Evolutionary conservation across 2,888 invertebrate species (phyloP), one percentile per base, ranked within the genome.

Genomic region (Aromia moschata): DNA sequence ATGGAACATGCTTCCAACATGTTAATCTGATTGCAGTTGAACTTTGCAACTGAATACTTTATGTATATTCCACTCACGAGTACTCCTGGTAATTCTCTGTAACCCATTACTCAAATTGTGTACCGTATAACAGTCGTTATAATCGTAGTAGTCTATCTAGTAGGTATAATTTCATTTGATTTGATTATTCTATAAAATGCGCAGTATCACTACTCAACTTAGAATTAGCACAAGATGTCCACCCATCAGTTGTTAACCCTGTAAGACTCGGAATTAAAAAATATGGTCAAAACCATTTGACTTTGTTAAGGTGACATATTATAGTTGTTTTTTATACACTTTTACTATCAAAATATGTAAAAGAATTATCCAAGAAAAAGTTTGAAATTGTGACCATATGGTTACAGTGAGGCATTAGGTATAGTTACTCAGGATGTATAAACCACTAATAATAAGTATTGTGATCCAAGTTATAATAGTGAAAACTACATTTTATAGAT

Each of bases 41-140:
- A 43, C 43, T 5, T 20, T 7, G 20, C 20, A 18, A 18, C 18
- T 11, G 36, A 60, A 31, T 57, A 53, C 57, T 10, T 52, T 10
- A 5, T 12, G 7, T 11, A 56, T 45, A 12, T 54, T 46, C 58
- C 53, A 58, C 25, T 58, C n/a, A n/a, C n/a, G n/a, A n/a, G n/a
- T n/a, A n/a, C 9, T 47, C 9, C 14, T n/a, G 7, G 36, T 15
- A 12, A 43, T 43, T 20, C 43, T 43, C 11, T 20, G 18, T 1
- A 43, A 12, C 12, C 20, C 43, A 20, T 10, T 43, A 20, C 43
- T 11, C 18, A 43, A 7, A 43, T 43, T 43, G 11, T 43, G 20
- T 5, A 25, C 43, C 18, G 43, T 43, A 17, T 43, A 25, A 1
- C 43, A 25, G 5, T 43, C 43, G 7, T n/a, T 43, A 43, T 43